Percentiles rank a stretch among this genome's conserved stretches.
Evolutionary conservation across 2,113 vertebrate species (phyloP).

Genomic region (Balaenoptera acutorostrata): DNA sequence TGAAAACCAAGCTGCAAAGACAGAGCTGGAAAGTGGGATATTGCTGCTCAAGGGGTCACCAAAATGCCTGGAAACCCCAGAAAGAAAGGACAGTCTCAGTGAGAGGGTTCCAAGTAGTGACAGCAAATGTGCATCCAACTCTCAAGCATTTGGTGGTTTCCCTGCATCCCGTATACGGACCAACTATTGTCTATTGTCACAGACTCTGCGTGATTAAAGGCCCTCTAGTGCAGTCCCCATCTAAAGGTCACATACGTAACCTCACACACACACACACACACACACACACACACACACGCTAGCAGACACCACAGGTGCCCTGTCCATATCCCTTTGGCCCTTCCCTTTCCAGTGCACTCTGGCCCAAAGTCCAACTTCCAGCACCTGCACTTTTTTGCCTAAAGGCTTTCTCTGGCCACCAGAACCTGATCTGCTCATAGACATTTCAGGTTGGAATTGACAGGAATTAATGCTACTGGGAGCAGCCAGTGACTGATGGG

Average conservation of each 20-base stretch:
- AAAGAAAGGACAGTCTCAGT: neutral
- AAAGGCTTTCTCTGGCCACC: neutral
- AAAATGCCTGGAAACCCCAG: neutral
- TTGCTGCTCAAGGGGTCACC: fast-evolving
- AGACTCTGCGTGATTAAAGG: neutral
- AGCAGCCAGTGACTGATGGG: neutral
- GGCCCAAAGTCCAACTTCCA: neutral
- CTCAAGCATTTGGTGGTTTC: neutral
- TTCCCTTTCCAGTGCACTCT: neutral
- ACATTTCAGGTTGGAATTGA: neutral
- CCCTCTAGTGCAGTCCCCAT: fast-evolving
- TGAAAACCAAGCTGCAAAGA: neutral
- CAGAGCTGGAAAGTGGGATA: neutral
- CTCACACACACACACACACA: neutral
- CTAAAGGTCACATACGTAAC: neutral
- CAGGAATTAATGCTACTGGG: neutral
- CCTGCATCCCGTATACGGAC: fast-evolving
- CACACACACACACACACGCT: neutral
- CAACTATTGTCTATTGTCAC: fast-evolving
- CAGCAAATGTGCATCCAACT: neutral
- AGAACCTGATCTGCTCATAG: neutral
- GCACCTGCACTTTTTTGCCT: neutral
- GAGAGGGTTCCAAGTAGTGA: neutral
- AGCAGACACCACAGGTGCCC: fast-evolving
- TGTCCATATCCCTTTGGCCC: fast-evolving